These are phyloP conservation scores for Acrobeloides nanus DNA, from an alignment of 2,888 invertebrate species.

Conservation along the genomic window DNA sequence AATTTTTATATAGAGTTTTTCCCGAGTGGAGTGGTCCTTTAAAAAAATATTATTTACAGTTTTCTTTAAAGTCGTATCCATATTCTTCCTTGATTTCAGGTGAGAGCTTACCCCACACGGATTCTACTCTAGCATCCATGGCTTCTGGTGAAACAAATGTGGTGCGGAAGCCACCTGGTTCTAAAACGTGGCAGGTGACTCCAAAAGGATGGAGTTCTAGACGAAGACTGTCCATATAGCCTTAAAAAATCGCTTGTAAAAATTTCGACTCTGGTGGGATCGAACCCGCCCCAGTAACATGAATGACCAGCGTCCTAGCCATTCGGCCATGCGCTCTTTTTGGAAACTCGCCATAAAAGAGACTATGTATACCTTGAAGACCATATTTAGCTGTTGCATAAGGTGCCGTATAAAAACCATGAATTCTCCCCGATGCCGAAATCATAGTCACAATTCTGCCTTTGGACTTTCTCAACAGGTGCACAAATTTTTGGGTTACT, in stretches of 20 bases:
- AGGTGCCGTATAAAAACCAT: conserved; percentile 47
- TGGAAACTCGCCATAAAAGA: background rate
- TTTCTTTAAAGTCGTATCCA: conserved; percentile 44
- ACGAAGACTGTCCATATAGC: conserved; percentile 42
- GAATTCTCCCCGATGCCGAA: conserved; percentile 54
- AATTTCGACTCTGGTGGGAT: too few relatives aligned
- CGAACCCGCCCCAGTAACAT: too few relatives aligned
- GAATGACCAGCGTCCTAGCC: too few relatives aligned
- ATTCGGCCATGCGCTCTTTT: too few relatives aligned
- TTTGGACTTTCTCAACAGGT: conserved; percentile 40
- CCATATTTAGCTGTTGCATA: conserved; percentile 46
- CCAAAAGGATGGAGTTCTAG: conserved; percentile 36
- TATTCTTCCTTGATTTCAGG: conserved; percentile 43
- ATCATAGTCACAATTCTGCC: conserved; percentile 57
- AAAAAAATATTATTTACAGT: conserved; percentile 37
- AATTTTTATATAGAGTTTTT: too few relatives aligned
- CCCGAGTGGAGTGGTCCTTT: too few relatives aligned
- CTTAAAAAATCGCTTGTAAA: conserved; percentile 5
- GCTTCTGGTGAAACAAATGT: conserved; percentile 37
- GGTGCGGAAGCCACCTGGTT: conserved; percentile 49
- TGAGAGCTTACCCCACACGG: conserved; percentile 33
- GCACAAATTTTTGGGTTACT: conserved; percentile 32
- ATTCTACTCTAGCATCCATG: conserved; percentile 32
- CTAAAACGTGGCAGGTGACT: conserved; percentile 37
- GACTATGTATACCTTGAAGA: conserved; percentile 30